Conservation (phyloP, 2,113 vertebrate species). For the Aphelocoma coerulescens region DNA sequence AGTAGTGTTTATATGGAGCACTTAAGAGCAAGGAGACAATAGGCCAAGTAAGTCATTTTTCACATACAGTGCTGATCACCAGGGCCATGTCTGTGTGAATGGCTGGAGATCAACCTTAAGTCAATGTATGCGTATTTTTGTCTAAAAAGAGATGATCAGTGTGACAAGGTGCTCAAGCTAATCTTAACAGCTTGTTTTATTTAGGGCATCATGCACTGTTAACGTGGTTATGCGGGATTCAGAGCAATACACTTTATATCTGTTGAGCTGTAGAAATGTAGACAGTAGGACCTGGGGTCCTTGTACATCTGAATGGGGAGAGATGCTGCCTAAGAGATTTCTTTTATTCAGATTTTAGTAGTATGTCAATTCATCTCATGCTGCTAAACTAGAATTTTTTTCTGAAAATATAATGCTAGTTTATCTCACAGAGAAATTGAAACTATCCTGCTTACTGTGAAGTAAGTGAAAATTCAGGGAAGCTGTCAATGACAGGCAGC, state of each 20-base stretch:
- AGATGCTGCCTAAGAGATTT: neutral
- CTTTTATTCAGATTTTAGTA: neutral
- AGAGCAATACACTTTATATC: neutral
- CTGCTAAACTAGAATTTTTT: neutral
- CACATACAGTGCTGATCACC: accelerated
- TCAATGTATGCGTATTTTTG: neutral
- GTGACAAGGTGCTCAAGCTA: neutral
- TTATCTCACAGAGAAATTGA: neutral
- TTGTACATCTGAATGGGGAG: neutral
- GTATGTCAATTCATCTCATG: neutral
- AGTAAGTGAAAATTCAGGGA: neutral
- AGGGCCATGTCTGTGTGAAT: neutral
- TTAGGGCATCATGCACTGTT: neutral
- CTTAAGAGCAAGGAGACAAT: neutral
- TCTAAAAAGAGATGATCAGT: neutral
- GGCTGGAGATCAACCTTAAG: neutral
- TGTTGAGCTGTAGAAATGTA: neutral
- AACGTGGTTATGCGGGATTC: neutral
- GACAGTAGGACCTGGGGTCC: neutral
- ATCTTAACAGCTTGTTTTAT: neutral
- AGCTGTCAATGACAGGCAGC: neutral
- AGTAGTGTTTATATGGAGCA: neutral
- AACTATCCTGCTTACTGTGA: neutral
- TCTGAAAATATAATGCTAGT: neutral
- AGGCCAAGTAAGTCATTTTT: neutral